Conservation (phyloP, 2,797 vertebrate genomes). For the Clarias fuscus region DNA sequence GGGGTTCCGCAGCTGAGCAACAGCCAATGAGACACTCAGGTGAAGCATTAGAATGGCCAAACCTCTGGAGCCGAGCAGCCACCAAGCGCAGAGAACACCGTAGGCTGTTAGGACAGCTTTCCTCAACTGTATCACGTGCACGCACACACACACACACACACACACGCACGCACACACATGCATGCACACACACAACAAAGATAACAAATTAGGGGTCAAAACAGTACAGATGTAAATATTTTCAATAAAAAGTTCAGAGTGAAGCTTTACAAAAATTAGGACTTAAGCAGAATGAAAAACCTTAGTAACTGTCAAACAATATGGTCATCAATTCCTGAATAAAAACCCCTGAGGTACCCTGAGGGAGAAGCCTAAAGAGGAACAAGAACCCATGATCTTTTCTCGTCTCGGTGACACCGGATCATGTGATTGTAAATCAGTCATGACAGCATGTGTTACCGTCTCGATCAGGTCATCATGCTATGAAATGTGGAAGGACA, state of each 20-base stretch:
- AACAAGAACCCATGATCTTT: background rate
- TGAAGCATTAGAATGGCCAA: conserved; percentile 82
- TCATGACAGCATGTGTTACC: background rate
- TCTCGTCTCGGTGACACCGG: too few species aligned
- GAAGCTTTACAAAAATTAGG: too few species aligned
- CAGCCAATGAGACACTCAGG: conserved; percentile 77
- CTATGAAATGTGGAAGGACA: too few species aligned
- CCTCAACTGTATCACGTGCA: conserved; percentile 67
- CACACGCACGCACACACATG: conserved; percentile 18
- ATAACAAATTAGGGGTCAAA: too few species aligned
- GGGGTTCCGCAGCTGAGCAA: conserved; percentile 81
- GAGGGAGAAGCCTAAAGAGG: background rate
- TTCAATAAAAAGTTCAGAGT: too few species aligned
- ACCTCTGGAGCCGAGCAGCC: conserved; percentile 81
- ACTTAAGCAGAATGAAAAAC: background rate
- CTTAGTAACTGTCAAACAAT: background rate
- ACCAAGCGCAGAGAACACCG: conserved; percentile 82
- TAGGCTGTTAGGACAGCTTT: conserved; percentile 79
- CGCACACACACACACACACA: conserved; percentile 12
- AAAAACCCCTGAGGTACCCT: background rate
- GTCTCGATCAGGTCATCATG: too few species aligned
- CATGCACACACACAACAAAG: background rate
- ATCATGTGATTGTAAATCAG: background rate
- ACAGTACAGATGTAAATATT: too few species aligned
- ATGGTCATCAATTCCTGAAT: too few species aligned